These are phyloP conservation scores for Verasper variegatus DNA, from an alignment of 2,113 vertebrate genomes.

Conservation along the genomic window DNA sequence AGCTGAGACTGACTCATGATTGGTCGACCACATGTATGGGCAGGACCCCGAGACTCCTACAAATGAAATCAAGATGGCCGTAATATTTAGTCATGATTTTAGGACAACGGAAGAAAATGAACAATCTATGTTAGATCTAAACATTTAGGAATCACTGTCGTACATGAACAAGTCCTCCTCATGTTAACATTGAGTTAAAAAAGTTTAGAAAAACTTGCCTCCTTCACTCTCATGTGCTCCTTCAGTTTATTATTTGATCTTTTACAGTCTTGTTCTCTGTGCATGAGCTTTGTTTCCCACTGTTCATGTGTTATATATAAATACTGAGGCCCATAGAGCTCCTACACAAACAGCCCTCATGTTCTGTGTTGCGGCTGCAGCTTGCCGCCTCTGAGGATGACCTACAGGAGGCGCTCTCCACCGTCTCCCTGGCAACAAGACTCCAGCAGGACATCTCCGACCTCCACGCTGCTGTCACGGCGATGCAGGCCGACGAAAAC, in stretches of 20 bases:
- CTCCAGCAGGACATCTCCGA: conserved; percentile 86
- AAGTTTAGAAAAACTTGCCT: neutral
- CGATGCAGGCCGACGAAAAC: conserved; percentile 83
- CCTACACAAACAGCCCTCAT: conserved; percentile 78
- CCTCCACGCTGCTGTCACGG: conserved; percentile 79
- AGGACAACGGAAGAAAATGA: too few relatives aligned
- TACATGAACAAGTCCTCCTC: too few relatives aligned
- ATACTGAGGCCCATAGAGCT: conserved; percentile 38
- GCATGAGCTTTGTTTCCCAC: conserved; percentile 4
- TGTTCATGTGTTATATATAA: neutral
- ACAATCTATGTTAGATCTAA: too few relatives aligned
- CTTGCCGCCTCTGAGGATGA: conserved; percentile 87
- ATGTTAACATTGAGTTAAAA: too few relatives aligned
- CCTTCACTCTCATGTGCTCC: neutral
- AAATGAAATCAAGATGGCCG: too few relatives aligned
- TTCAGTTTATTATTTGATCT: too few relatives aligned
- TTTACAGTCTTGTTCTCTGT: neutral
- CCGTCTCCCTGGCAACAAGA: conserved; percentile 79
- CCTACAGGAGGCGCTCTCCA: conserved; percentile 83
- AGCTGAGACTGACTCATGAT: too few relatives aligned
- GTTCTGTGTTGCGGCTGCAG: conserved; percentile 96
- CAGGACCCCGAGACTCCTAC: too few relatives aligned
- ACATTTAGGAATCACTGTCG: too few relatives aligned
- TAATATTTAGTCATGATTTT: too few relatives aligned
- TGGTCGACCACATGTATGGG: too few relatives aligned